A percentile compares a stretch with the other conserved stretches of the same genome.
Conservation (phyloP, 2,113 vertebrate genomes). For the Tachycineta bicolor region DNA sequence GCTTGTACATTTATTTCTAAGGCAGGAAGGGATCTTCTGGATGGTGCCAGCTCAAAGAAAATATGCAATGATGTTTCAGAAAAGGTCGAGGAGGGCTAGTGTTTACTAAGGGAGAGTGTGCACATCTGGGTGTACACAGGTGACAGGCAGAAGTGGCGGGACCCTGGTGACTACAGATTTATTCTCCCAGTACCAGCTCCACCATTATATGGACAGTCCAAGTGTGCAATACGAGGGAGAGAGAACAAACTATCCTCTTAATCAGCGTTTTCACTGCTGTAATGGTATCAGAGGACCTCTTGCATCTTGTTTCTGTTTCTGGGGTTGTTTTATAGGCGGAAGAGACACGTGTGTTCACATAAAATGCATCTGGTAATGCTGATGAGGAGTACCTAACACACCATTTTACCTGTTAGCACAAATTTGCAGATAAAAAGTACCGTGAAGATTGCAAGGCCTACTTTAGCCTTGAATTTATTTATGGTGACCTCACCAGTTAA, state of each 20-base stretch:
- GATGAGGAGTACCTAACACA: background rate
- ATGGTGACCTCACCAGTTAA: background rate
- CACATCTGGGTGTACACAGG: background rate
- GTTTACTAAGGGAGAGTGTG: fast-evolving
- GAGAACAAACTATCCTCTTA: background rate
- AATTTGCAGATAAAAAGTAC: background rate
- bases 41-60: background rate
- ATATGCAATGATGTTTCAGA: background rate
- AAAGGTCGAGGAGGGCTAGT: background rate
- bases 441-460: background rate
- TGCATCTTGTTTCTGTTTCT: background rate
- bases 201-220: background rate
- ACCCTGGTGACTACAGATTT: background rate
- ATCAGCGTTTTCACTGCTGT: background rate
- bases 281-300: background rate
- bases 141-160: background rate
- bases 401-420: background rate
- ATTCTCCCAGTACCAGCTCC: background rate
- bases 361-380: background rate
- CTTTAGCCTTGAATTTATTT: background rate
- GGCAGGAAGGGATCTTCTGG: background rate
- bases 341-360: background rate
- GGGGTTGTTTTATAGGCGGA: background rate
- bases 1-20: background rate
- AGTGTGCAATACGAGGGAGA: background rate